Conservation (phyloP, 2,797 vertebrate species). For the Vipera ursinii region DNA sequence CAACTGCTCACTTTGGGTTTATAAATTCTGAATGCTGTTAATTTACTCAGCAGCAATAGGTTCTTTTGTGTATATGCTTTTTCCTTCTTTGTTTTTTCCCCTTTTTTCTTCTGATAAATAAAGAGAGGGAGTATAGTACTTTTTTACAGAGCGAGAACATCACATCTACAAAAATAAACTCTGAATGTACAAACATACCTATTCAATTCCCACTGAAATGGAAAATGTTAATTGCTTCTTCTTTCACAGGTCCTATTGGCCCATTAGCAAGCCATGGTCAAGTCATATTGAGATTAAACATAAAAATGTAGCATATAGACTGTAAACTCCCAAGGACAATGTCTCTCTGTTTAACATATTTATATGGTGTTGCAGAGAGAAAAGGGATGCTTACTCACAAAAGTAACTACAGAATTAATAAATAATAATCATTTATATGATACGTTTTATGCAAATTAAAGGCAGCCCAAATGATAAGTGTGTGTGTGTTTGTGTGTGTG, state of each 20-base stretch:
- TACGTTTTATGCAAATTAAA: background rate
- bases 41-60: background rate
- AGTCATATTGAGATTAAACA: background rate
- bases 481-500: too few species aligned
- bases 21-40: background rate
- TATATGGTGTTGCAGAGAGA: background rate
- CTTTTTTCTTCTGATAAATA: background rate
- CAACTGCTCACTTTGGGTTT: background rate
- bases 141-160: background rate
- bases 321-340: fast-evolving
- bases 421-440: background rate
- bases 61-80: background rate
- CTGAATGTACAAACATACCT: background rate
- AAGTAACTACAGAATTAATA: background rate
- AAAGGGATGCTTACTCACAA: background rate
- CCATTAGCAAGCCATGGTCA: background rate
- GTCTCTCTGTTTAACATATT: background rate
- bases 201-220: background rate
- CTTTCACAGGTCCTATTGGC: background rate
- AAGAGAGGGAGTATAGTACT: background rate
- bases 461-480: background rate
- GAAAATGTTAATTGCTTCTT: background rate
- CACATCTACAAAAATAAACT: background rate
- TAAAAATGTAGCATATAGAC: background rate
- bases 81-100: background rate